These are phyloP conservation scores for Bradypodion ventrale DNA, from an alignment of 2,797 vertebrate genomes.

Conservation along the genomic window DNA sequence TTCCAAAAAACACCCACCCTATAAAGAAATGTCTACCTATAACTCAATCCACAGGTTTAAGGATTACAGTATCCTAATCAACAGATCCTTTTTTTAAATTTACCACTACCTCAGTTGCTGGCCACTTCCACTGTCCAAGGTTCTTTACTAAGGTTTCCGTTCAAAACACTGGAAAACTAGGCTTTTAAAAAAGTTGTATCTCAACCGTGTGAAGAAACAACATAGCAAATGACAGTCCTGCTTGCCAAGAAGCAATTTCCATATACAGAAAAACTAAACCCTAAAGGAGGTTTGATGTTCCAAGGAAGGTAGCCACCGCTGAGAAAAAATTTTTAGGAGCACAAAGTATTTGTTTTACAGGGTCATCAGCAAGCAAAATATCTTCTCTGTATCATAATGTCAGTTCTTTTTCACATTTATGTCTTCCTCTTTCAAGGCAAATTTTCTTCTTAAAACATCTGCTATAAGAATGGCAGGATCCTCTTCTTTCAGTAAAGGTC, in stretches of 20 bases:
- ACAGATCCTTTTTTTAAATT: neutral
- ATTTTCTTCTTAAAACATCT: slow-evolving; percentile 93
- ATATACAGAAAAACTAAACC: slow-evolving; percentile 30
- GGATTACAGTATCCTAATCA: neutral
- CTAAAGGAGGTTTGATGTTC: slow-evolving; percentile 56
- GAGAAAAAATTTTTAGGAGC: slow-evolving; percentile 66
- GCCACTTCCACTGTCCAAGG: slow-evolving; percentile 39
- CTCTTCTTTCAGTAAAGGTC: slow-evolving; percentile 88
- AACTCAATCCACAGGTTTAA: neutral
- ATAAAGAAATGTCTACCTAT: neutral
- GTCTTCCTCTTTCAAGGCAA: slow-evolving; percentile 92
- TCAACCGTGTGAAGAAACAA: slow-evolving; percentile 46
- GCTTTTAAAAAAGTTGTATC: slow-evolving; percentile 60
- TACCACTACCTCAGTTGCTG: slow-evolving; percentile 9
- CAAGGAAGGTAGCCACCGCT: slow-evolving; percentile 73
- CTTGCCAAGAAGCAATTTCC: neutral
- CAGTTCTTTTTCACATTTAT: slow-evolving; percentile 75
- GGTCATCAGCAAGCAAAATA: slow-evolving; percentile 20
- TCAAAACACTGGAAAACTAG: slow-evolving; percentile 55
- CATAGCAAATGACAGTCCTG: slow-evolving; percentile 36
- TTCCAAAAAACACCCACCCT: neutral
- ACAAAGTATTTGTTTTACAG: slow-evolving; percentile 58
- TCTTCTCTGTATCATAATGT: slow-evolving; percentile 10
- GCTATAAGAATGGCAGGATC: slow-evolving; percentile 93
- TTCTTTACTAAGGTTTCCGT: slow-evolving; percentile 42